Base-by-base conservation (phyloP, 2,797 vertebrate species). In the Sebastes glaucus region DNA sequence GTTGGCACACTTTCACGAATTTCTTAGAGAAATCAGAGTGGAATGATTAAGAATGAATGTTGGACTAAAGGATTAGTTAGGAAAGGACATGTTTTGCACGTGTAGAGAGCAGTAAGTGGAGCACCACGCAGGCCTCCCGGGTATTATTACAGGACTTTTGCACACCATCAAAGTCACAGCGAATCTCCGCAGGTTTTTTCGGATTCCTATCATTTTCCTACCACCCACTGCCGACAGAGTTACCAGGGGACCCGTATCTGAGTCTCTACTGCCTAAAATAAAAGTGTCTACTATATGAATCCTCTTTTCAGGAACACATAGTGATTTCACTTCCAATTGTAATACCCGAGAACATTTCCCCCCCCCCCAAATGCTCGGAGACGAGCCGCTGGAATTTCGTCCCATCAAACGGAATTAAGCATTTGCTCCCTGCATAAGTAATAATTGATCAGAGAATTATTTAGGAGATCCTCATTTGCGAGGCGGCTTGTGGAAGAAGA, bases 401-500 rank as follows among this genome's bases (percentile, higher is more conserved):
- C 82, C 83, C 85, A 88, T 91, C 90, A 93, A 93, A 90, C 76
- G 32, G 81, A 90, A 92, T 91, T 74, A 93, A 84, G 85, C 83
- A 88, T 87, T 75, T 75, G 65, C 85, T 83, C 49, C 61, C 81
- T 63, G 76, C 89, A 85, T 88, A 68, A 85, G 89, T 89, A 88
- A 92, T 90, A 92, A 91, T 89, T 93, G 89, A 92, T 93, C 86
- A 80, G 81, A 89, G 89, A 91, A 92, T 93, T 91, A 91, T 93
- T 92, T 88, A 82, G 73, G 81, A 81, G 83, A 82, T 87, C 69
- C 74, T 85, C 84, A 78, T 92, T 91, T 84, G 75, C 66, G 80
- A 70, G 77, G 73, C 88, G 70, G 84, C 79, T 81, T 90, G 1
- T 81, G 4, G 30, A 55, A 80, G 84, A 87, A 65, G 84, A 83